These are phyloP conservation scores for Epicauta chinensis DNA, from an alignment of 1,140 invertebrate genomes.

Conservation along the genomic window DNA sequence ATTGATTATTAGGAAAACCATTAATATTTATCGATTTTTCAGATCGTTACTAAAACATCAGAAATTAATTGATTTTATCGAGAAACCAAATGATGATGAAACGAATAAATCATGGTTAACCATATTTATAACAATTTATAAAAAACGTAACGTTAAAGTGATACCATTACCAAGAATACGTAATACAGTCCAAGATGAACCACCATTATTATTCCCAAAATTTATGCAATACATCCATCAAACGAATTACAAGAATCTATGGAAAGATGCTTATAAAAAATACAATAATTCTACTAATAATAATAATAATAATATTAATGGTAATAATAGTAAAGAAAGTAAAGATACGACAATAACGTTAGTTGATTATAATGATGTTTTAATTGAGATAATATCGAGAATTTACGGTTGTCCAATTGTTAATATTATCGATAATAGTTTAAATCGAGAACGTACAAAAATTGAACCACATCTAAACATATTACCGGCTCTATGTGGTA, in stretches of 20 bases:
- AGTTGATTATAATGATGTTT: constrained; percentile 52
- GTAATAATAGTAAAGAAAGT: constrained; percentile 34
- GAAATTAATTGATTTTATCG: constrained; percentile 42
- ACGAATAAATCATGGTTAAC: constrained; percentile 53
- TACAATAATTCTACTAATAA: constrained; percentile 43
- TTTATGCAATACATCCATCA: constrained; percentile 72
- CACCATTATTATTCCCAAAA: constrained; percentile 66
- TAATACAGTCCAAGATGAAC: constrained; percentile 47
- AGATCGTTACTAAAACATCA: constrained; percentile 49
- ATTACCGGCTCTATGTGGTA: constrained; percentile 58
- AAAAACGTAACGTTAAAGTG: constrained; percentile 59
- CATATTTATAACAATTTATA: constrained; percentile 54
- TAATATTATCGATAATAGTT: constrained; percentile 46
- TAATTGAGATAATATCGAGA: constrained; percentile 63
- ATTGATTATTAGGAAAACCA: too few relatives aligned
- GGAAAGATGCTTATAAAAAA: constrained; percentile 78
- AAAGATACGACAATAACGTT: constrained; percentile 40
- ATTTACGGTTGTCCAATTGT: constrained; percentile 69
- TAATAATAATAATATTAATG: constrained; percentile 42
- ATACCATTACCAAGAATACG: constrained; percentile 63
- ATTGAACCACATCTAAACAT: constrained; percentile 63
- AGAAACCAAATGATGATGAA: constrained; percentile 47
- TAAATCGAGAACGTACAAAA: constrained; percentile 44
- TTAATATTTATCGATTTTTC: constrained; percentile 13
- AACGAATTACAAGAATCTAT: constrained; percentile 74